These are phyloP conservation scores for Thryonomys swinderianus DNA, from an alignment of 2,113 vertebrate genomes.

Conservation along the genomic window DNA sequence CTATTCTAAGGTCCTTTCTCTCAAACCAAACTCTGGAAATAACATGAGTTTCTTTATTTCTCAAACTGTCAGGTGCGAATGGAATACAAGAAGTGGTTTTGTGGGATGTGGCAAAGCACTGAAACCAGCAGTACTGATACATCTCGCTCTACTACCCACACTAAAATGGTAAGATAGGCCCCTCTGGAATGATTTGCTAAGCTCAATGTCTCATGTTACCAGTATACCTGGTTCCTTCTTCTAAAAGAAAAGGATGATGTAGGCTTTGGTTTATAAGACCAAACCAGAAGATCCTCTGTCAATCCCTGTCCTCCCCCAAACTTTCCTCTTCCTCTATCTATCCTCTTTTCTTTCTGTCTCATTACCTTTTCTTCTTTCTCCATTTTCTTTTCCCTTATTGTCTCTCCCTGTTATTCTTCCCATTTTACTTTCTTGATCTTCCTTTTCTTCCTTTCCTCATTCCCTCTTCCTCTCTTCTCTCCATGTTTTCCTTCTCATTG, in stretches of 20 bases:
- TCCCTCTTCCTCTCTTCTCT: no score
- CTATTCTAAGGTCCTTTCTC: neutral
- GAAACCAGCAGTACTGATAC: constrained; percentile 1
- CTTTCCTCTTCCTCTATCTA: accelerated
- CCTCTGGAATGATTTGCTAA: accelerated
- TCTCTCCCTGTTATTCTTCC: no score
- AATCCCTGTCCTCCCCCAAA: no score
- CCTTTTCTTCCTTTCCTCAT: no score
- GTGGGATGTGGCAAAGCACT: neutral
- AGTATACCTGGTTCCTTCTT: neutral
- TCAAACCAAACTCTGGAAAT: neutral
- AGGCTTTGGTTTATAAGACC: neutral
- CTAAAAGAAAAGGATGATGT: neutral
- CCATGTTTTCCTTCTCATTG: neutral
- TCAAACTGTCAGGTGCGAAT: constrained; percentile 63
- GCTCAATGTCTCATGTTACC: accelerated
- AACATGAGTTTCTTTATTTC: neutral
- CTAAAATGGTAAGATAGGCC: constrained; percentile 51
- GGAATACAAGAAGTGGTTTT: constrained; percentile 70
- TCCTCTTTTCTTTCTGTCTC: neutral
- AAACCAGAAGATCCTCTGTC: neutral
- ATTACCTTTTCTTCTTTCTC: neutral
- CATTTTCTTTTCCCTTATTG: no score
- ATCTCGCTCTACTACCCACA: neutral
- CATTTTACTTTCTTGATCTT: no score